Evolutionary conservation across 1,140 invertebrate species (phyloP).

Genomic region (Bursaphelenchus mucronatus): DNA sequence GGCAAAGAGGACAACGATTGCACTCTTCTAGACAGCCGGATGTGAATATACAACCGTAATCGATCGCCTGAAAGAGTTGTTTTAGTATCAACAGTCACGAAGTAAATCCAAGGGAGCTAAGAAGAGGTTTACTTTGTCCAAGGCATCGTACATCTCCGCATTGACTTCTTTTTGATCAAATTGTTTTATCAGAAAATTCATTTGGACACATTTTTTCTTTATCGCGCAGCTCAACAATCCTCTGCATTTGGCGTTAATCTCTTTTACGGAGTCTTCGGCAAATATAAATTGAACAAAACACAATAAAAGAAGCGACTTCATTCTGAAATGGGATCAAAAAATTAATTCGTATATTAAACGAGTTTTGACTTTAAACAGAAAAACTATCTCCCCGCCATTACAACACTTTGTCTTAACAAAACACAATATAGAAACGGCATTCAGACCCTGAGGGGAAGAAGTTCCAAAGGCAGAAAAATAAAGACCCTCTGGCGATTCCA

Average conservation of each 20-base stretch:
- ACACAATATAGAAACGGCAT: no score
- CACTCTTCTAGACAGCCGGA: slow-evolving; percentile 53
- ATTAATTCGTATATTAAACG: no score
- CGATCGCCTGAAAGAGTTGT: slow-evolving; percentile 37
- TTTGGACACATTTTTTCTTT: slow-evolving; percentile 39
- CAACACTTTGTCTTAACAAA: no score
- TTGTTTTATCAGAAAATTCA: slow-evolving; percentile 26
- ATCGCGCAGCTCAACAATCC: slow-evolving; percentile 16
- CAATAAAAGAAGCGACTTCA: no score
- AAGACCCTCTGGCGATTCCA: no score
- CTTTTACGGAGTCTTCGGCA: no score
- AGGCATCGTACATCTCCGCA: slow-evolving; percentile 45
- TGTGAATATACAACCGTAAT: slow-evolving; percentile 56
- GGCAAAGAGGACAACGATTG: slow-evolving; percentile 45
- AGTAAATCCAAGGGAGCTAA: background rate
- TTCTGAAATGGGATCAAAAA: no score
- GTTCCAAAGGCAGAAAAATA: no score
- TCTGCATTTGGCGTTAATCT: slow-evolving; percentile 13
- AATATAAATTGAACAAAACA: no score
- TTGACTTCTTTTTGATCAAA: slow-evolving; percentile 40
- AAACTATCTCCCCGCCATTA: no score
- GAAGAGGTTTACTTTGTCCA: slow-evolving; percentile 44
- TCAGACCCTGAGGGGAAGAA: no score
- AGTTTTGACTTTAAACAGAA: no score
- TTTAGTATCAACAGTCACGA: slow-evolving; percentile 5